Conservation (phyloP, 2,888 invertebrate genomes). For the Drosophila infuscata region DNA sequence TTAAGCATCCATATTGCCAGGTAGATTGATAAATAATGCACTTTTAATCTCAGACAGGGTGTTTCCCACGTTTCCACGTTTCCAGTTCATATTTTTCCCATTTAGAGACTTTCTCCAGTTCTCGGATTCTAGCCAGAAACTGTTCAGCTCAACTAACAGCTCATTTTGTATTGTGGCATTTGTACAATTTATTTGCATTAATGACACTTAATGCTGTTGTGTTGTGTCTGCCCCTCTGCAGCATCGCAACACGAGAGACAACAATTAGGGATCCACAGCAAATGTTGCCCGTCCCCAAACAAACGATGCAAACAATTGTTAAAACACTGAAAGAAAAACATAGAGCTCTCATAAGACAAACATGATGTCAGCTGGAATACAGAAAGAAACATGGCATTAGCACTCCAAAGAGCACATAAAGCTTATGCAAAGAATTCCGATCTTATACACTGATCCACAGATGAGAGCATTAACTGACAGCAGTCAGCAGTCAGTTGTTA, state of each 20-base stretch:
- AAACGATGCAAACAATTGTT: constrained; percentile 67
- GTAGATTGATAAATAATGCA: constrained; percentile 41
- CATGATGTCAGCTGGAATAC: constrained; percentile 16
- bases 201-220: constrained; percentile 69
- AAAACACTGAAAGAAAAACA: constrained; percentile 39
- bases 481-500: not conserved
- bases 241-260: constrained; percentile 44
- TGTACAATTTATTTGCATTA: constrained; percentile 78
- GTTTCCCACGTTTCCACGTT: constrained; percentile 47
- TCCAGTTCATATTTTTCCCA: constrained; percentile 3
- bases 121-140: constrained; percentile 7
- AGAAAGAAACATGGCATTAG: constrained; percentile 58
- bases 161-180: constrained; percentile 36
- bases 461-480: constrained; percentile 4
- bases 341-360: constrained; percentile 5
- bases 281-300: constrained; percentile 12
- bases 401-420: constrained; percentile 42
- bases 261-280: constrained; percentile 31
- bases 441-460: constrained; percentile 20
- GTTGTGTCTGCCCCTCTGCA: constrained; percentile 8
- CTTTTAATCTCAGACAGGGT: constrained; percentile 61
- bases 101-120: constrained; percentile 40
- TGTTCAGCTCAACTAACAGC: constrained; percentile 38
- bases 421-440: constrained; percentile 20
- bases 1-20: not conserved